Evolutionary conservation across 2,113 vertebrate species (phyloP).

Genomic region (Proteles cristata): DNA sequence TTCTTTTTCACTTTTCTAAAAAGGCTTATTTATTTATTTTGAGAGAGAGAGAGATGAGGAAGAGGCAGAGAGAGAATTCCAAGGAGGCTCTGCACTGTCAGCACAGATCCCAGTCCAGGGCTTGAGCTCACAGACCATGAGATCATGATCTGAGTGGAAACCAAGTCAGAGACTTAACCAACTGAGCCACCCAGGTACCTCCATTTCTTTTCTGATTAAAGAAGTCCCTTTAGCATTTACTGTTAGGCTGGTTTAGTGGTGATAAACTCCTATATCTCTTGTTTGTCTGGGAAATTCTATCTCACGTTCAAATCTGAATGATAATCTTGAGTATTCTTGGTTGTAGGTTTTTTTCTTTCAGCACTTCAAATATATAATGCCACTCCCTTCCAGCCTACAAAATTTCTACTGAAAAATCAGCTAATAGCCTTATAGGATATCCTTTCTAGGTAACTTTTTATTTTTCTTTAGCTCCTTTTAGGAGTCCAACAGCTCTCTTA

Average conservation of each 20-base stretch:
- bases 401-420: not conserved
- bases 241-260: not conserved
- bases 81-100: no score
- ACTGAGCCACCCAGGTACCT: no score
- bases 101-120: no score
- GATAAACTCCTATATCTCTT: not conserved
- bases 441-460: not conserved
- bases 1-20: not conserved
- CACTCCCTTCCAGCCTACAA: not conserved
- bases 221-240: not conserved
- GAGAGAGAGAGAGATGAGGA: no score
- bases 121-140: no score
- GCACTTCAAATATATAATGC: not conserved
- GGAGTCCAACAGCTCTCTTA: not conserved
- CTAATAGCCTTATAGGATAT: not conserved
- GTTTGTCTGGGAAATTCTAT: not conserved
- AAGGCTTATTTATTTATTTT: no score
- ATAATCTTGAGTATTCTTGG: not conserved
- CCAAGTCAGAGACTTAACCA: no score
- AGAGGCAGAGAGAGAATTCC: no score
- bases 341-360: not conserved
- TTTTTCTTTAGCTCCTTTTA: not conserved
- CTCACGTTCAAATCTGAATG: not conserved
- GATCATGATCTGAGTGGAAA: no score
- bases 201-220: not conserved